These are phyloP conservation scores for Prionailurus viverrinus DNA, from an alignment of 2,113 vertebrate genomes.

Conservation along the genomic window DNA sequence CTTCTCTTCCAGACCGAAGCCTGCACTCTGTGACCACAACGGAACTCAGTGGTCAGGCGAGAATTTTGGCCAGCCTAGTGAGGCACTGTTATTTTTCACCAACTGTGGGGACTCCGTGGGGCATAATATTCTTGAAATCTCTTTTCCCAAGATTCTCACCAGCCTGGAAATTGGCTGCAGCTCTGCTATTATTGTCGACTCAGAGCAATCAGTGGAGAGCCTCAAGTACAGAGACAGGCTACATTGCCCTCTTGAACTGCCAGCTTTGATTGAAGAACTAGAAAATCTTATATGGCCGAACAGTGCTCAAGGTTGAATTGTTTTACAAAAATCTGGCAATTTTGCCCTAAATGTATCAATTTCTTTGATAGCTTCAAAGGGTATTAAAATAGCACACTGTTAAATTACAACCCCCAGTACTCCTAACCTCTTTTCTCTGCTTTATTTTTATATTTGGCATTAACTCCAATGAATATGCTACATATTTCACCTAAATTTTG, in stretches of 20 bases:
- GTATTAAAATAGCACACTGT: background rate
- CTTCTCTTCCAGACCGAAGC: conserved; percentile 6
- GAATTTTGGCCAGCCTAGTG: background rate
- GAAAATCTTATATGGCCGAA: background rate
- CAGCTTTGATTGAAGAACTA: conserved; percentile 21
- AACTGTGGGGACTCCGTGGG: conserved; percentile 30
- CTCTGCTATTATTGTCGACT: conserved; percentile 72
- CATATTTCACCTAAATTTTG: background rate
- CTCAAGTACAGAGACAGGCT: conserved; percentile 16
- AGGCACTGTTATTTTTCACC: background rate
- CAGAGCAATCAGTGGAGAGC: conserved; percentile 58
- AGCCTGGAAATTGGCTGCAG: conserved; percentile 77
- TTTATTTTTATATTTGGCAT: conserved; percentile 13
- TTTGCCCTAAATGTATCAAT: background rate
- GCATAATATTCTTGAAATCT: conserved; percentile 4
- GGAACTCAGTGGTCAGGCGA: background rate
- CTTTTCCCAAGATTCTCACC: conserved; percentile 63
- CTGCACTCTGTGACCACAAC: background rate
- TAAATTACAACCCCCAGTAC: background rate
- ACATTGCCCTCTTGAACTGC: background rate
- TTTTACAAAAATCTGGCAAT: conserved; percentile 53
- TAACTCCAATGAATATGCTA: background rate
- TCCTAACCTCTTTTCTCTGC: background rate
- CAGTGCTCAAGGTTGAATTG: conserved; percentile 28
- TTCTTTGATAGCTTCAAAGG: conserved; percentile 43